Evolutionary conservation across 37 sponge, comb jelly and placozoan species (phyloP).

Genomic region (Ephydatia muelleri): DNA sequence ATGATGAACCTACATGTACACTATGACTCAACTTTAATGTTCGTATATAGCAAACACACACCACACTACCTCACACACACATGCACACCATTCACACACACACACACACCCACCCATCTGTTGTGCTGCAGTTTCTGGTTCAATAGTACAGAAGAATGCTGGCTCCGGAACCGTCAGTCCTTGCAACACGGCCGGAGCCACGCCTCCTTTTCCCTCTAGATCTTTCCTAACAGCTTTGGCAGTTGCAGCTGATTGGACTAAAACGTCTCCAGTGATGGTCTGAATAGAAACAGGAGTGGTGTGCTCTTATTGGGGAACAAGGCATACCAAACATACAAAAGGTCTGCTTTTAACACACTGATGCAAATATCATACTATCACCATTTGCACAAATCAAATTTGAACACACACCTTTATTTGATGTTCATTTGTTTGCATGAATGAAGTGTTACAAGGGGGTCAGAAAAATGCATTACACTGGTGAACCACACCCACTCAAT

Average conservation of each 20-base stretch:
- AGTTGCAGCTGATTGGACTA: conserved; percentile 52
- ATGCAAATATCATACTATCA: neutral
- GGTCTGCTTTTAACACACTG: too few relatives aligned
- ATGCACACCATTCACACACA: too few relatives aligned
- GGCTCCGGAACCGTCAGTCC: conserved; percentile 73
- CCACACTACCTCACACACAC: too few relatives aligned
- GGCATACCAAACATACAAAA: neutral
- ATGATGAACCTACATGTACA: too few relatives aligned
- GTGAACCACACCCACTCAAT: too few relatives aligned
- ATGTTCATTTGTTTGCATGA: too few relatives aligned
- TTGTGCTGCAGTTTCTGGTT: conserved; percentile 68
- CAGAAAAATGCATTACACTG: too few relatives aligned
- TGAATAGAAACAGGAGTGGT: conserved; percentile 12
- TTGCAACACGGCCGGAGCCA: neutral
- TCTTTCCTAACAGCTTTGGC: conserved; percentile 17
- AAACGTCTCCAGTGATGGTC: conserved; percentile 78
- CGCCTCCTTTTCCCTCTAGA: neutral
- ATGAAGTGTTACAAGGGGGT: too few relatives aligned
- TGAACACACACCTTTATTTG: too few relatives aligned
- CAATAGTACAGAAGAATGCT: conserved; percentile 95
- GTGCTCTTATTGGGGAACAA: neutral
- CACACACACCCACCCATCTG: conserved; percentile 64
- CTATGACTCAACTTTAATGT: too few relatives aligned
- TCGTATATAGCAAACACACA: too few relatives aligned
- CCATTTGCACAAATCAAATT: neutral